phyloP scores from a whole-genome alignment of 2,888 invertebrate species.

The Cephus nigrinus region DNA sequence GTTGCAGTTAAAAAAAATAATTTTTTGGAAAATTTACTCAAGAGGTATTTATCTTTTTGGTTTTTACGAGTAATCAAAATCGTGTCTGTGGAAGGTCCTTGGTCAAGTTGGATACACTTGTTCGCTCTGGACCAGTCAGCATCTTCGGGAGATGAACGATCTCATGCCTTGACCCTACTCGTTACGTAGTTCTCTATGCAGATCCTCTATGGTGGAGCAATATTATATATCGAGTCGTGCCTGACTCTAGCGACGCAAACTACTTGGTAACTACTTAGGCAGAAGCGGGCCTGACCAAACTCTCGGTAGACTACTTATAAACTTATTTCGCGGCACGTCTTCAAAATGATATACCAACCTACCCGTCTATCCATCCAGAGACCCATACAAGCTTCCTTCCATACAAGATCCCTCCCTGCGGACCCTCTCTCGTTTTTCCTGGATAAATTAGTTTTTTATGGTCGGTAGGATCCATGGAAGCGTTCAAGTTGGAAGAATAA shows the following conservation, averaged over 20 bases:
- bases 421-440: constrained; percentile 21
- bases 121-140: too few species aligned
- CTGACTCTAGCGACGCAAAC: constrained; percentile 54
- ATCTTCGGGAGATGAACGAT: too few species aligned
- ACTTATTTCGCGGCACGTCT: constrained; percentile 61
- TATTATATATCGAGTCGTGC: constrained; percentile 44
- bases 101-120: too few species aligned
- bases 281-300: constrained; percentile 53
- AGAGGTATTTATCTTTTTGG: too few species aligned
- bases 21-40: too few species aligned
- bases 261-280: constrained; percentile 61
- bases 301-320: constrained; percentile 60
- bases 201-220: constrained; percentile 44
- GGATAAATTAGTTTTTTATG: constrained; percentile 50
- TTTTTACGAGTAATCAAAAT: too few species aligned
- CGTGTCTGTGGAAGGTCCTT: too few species aligned
- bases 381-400: constrained; percentile 7
- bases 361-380: constrained; percentile 23
- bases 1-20: too few species aligned
- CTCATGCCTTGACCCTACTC: too few species aligned
- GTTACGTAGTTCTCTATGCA: constrained; percentile 4
- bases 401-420: constrained; percentile 15
- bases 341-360: constrained; percentile 55
- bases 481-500: constrained; percentile 41
- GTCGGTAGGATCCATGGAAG: constrained; percentile 33